Conservation (phyloP, 2,888 invertebrate genomes). For the Chymomyza amoena region DNA sequence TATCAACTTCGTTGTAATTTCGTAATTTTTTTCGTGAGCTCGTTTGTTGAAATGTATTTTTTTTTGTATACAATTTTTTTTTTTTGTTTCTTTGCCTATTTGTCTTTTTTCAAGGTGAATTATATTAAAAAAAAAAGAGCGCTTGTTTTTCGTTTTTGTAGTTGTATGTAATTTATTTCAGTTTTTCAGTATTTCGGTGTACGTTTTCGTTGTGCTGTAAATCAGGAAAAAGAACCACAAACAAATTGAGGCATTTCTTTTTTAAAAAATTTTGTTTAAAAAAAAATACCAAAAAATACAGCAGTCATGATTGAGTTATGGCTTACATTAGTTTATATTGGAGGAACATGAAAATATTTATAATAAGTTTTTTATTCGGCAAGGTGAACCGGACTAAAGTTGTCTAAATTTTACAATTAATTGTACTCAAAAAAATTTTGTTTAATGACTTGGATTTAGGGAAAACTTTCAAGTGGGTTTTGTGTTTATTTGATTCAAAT, state of each 20-base stretch:
- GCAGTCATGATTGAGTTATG: neutral
- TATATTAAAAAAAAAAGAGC: conserved; percentile 37
- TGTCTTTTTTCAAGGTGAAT: conserved; percentile 64
- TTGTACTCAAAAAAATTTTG: neutral
- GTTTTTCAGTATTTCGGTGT: neutral
- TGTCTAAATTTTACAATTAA: neutral
- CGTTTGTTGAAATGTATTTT: neutral
- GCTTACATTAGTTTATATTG: neutral
- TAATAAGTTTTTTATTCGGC: neutral
- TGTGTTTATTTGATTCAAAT: neutral
- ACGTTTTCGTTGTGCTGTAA: neutral
- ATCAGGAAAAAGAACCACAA: neutral
- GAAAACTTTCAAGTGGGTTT: neutral
- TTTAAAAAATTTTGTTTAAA: conserved; percentile 2
- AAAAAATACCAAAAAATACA: neutral
- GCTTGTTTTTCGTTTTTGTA: conserved; percentile 3
- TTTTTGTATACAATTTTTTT: neutral
- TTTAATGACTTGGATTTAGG: neutral
- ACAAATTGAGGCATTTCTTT: conserved; percentile 1
- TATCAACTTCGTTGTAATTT: conserved; percentile 58
- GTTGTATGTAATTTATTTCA: conserved; percentile 5
- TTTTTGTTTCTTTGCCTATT: conserved; percentile 28
- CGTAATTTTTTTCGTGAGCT: conserved; percentile 34
- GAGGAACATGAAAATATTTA: neutral
- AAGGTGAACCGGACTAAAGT: neutral